A percentile compares a stretch with the other conserved stretches of the same genome.
Evolutionary conservation across 30 jellyfish, hydroid and myxozoan genomes (phyloP).

Genomic region (Aurelia coerulea): DNA sequence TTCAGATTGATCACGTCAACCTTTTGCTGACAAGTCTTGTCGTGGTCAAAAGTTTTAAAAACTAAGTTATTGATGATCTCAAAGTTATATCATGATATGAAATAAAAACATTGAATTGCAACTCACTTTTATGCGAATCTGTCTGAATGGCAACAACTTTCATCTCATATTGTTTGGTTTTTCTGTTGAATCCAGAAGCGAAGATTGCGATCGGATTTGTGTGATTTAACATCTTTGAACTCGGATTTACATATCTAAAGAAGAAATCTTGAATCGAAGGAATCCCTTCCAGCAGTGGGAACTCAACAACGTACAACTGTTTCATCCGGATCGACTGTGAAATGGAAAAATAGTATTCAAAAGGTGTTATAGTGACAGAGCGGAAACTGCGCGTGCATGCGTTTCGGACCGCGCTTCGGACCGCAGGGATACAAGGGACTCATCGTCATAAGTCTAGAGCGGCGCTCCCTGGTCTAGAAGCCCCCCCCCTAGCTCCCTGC

Average conservation of each 20-base stretch:
- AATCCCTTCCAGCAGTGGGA: slow-evolving; percentile 11
- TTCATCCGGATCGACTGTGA: background rate
- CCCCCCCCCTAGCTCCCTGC: too few relatives aligned
- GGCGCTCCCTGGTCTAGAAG: too few relatives aligned
- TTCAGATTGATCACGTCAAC: too few relatives aligned
- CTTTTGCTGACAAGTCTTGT: too few relatives aligned
- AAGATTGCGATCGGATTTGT: slow-evolving; percentile 11
- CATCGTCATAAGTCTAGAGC: too few relatives aligned
- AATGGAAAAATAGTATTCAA: background rate
- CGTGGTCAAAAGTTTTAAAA: too few relatives aligned
- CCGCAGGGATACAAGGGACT: too few relatives aligned
- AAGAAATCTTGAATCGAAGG: background rate
- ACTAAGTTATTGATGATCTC: too few relatives aligned
- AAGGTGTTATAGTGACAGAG: too few relatives aligned
- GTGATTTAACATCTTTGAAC: background rate
- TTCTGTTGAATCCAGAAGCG: background rate
- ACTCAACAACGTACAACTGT: slow-evolving; percentile 17
- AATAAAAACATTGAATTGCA: background rate
- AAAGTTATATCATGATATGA: too few relatives aligned
- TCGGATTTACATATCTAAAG: background rate
- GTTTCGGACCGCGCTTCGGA: too few relatives aligned
- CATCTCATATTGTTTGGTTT: background rate
- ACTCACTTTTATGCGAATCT: background rate
- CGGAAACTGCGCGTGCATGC: too few relatives aligned
- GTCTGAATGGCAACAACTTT: slow-evolving; percentile 22